Base-by-base conservation (phyloP, 92 coral and sea anemone species). In the Zoanthus sociatus region DNA sequence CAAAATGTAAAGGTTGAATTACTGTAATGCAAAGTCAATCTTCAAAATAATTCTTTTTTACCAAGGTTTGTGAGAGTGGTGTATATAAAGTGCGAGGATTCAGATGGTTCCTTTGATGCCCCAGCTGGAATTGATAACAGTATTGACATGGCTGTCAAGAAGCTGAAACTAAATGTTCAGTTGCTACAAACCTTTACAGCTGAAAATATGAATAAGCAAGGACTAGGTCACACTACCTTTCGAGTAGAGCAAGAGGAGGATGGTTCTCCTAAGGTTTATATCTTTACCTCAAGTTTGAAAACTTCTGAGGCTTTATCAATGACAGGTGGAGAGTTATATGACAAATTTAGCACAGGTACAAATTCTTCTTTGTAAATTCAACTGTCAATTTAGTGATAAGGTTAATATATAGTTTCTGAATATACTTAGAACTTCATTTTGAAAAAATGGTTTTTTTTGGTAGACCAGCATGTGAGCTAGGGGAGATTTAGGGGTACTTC, bases 121-220 rank as follows among this genome's bases (percentile, higher is more conserved):
- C 98, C 99, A 17, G 91, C 53, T 4, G 89, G 91, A 58, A 86
- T 66, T 45, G 77, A 87, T n/a, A 93, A 90, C 88, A 92, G 90
- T 73, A 55, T 93, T 17, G 91, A 92, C 30, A 84, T 83, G 56
- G 99, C 98, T 2, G 76, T 86, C 11, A 85, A 91, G 76, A 94
- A 90, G 83, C 93, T 96, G 63, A 84, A 90, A 71, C 92, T 96
- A 47, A 96, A 96, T 90, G 93, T 93, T 12, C 90, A 89, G 16
- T 90, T 96, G 54, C 90, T 96, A 72, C 99, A 96, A 84, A 94
- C 99, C 64, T 96, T 96, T 75, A 95, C 93, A 54, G 99, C 99
- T 47, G 97, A 93, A 76, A 93, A 95, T n/a, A 78, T 96, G 86
- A 68, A 85, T 71, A 92, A 91, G 50, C 99, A 96, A 89, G 99